phyloP scores from a whole-genome alignment of 2,888 invertebrate genomes.

The Ophioninae sp. region DNA sequence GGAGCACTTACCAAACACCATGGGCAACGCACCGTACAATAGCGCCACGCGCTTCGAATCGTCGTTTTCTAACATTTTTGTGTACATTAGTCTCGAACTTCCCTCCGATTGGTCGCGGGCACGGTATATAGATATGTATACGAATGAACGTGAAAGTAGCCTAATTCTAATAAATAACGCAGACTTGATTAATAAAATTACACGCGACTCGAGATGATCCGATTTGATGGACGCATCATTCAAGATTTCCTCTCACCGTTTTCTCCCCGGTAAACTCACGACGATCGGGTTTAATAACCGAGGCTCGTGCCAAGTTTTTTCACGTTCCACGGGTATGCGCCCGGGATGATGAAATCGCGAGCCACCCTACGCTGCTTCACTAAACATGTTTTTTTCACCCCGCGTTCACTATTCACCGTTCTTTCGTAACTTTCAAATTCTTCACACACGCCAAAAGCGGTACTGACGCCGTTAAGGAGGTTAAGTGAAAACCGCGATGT shows the following conservation, averaged over 20 bases:
- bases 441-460: not conserved
- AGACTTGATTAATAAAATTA: slow-evolving; percentile 32
- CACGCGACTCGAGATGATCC: slow-evolving; percentile 24
- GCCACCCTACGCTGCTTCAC: not conserved
- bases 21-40: not conserved
- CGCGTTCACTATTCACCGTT: not conserved
- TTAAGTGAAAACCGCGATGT: not conserved
- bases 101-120: not conserved
- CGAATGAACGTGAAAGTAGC: not conserved
- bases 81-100: not conserved
- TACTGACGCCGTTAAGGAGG: not conserved
- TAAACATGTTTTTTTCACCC: not conserved
- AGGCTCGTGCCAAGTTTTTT: slow-evolving; percentile 24
- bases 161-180: not conserved
- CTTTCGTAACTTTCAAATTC: not conserved
- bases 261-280: not conserved
- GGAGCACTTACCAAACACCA: not conserved
- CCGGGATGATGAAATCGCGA: not conserved
- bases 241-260: slow-evolving; percentile 13
- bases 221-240: slow-evolving; percentile 36
- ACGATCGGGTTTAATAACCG: slow-evolving; percentile 37
- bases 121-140: not conserved
- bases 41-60: not conserved
- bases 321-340: not conserved
- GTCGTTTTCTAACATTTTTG: not conserved